Percentiles rank a stretch among this genome's conserved stretches.
These are phyloP conservation scores for Actinia equina DNA, from an alignment of 64 coral and sea anemone genomes.

Conservation along the genomic window DNA sequence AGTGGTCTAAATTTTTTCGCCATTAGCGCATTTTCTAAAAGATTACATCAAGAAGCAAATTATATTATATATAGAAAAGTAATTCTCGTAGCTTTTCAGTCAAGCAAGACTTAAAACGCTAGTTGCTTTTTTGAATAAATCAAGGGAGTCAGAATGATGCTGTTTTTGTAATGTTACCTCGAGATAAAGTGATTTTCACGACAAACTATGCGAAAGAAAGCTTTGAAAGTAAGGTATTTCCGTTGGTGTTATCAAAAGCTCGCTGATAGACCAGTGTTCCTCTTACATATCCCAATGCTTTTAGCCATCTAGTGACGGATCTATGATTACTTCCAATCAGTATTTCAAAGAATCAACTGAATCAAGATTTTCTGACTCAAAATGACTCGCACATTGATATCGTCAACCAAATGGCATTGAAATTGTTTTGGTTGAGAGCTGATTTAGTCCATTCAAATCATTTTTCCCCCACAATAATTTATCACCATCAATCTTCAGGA, in stretches of 20 bases:
- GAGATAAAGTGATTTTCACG: not conserved
- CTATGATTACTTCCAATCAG: slow-evolving; percentile 10
- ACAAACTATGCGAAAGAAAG: not conserved
- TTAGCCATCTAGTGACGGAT: slow-evolving; percentile 5
- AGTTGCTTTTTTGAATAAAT: not conserved
- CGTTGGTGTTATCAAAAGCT: not conserved
- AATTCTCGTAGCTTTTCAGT: not conserved
- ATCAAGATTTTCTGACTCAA: not conserved
- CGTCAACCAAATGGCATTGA: not conserved
- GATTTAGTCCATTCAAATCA: not conserved
- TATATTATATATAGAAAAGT: not conserved
- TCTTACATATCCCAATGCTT: not conserved
- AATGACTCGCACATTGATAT: not conserved
- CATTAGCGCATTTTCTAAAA: not conserved
- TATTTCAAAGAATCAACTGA: not conserved
- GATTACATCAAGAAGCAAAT: not conserved
- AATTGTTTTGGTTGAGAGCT: not conserved
- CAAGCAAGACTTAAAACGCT: not conserved
- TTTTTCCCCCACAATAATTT: not conserved
- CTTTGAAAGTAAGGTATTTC: not conserved
- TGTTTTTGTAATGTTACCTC: not conserved
- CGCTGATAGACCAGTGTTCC: not conserved
- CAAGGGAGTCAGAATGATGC: not conserved
- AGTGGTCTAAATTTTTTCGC: not conserved
- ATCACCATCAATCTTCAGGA: not conserved